Base-by-base conservation (phyloP, 2,888 invertebrate species). In the Chrysolina oricalcia region DNA sequence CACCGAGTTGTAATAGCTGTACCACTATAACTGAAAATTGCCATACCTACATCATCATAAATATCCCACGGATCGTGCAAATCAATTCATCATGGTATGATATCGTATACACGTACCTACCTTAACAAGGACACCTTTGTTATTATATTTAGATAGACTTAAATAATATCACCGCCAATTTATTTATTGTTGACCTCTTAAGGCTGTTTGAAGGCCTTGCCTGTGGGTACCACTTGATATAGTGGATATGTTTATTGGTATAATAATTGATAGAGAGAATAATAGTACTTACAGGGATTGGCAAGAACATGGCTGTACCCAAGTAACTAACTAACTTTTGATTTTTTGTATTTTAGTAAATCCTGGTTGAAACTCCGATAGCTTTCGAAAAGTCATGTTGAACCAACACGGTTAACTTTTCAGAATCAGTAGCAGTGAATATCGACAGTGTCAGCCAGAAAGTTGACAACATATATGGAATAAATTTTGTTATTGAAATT, bases 151-250 rank as follows among this genome's bases (percentile, higher is more conserved):
- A 48, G 59, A 41, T 21, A 27, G 19, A 19, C 13, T 46, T 63
- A 41, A 69, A 56, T 56, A 69, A 69, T 69, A 67, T 50, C 53
- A 50, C 15, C 21, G 40, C 56, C 40, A 41, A 69, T 50, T 19
- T 65, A 53, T 48, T 63, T 59, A 71, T 56, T 50, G 59, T 50
- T 48, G 74, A 70, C 70, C 70, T 74, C 63, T 62, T 66, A 70
- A 74, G 74, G 74, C 48, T 74, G 74, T 70, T 70, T 19, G 48
- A 35, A 65, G 69, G 48, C 59, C 74, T 73, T 70, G 70, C 48
- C 46, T n/a, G 56, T 63, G 48, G 73, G 50, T 67, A 50, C 50
- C 50, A 21, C 50, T 50, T 35, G 67, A 67, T 67, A 67, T 67
- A 67, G 59, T 23, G 35, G 59, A 59, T 59, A 59, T 59, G 59